Evolutionary conservation across 2,113 vertebrate genomes (phyloP), one percentile per base, ranked within the genome.

Genomic region (Terrapene triunguis): DNA sequence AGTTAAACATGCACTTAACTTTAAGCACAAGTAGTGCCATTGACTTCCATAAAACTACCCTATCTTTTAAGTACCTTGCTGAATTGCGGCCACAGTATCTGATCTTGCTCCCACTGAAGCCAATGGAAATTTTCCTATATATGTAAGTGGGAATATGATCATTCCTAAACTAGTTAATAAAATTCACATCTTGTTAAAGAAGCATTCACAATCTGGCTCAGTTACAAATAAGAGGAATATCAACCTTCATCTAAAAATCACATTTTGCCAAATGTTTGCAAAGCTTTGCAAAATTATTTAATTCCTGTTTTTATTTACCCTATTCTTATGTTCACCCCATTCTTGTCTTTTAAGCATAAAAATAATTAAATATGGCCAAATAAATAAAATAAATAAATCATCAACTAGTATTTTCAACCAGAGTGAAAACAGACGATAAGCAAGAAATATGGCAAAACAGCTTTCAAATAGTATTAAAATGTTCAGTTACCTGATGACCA

Each of bases 401-500:
- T 13, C 22, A 78, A 47, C 38, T 7, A 47, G 42, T 14, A 47
- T 22, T 72, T 72, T 19, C 9, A 47, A 13, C 11, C 38, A 78
- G 11, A 6, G 3, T 47, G 24, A 47, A 78, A 47, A 47, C 42
- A 78, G 42, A 78, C 2, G 47, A 47, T 78, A 47, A 78, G 13
- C n/a, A 47, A 44, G 42, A 29, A 47, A 47, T 47, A 24, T 78
- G 22, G 38, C 19, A 78, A 78, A 38, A 47, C 11, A 44, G 42
- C 24, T 47, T 78, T 47, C 38, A 47, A 78, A 47, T 78, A 10
- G 9, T 12, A 27, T 25, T 86, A 53, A 47, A 29, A 50, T 8
- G 17, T 55, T 16, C 29, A 32, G 42, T 59, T 48, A 80, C 5
- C 0, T 76, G 79, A 4, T 0, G 2, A 9, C 51, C 74, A 88